phyloP scores from a whole-genome alignment of 2,797 vertebrate species.

The Natrix natrix region DNA sequence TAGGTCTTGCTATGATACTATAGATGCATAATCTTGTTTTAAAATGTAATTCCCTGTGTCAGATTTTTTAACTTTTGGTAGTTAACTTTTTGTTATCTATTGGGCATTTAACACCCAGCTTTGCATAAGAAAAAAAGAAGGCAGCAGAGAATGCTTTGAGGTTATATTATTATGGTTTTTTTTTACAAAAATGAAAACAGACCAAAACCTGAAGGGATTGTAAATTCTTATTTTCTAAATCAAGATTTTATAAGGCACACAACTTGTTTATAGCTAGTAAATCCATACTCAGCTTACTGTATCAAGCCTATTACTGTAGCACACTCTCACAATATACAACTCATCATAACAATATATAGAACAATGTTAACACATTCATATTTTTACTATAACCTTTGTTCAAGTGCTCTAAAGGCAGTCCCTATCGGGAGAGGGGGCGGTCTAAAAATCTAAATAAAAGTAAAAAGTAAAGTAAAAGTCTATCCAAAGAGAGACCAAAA shows the following conservation, averaged over 20 bases:
- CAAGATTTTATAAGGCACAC: background rate
- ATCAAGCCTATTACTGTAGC: background rate
- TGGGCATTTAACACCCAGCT: background rate
- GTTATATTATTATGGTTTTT: background rate
- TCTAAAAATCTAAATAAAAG: too few relatives aligned
- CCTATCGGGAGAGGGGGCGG: too few relatives aligned
- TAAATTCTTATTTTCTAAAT: conserved; percentile 1
- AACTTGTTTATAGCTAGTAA: background rate
- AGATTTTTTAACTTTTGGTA: background rate
- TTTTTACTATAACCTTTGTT: background rate
- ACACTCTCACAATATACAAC: background rate
- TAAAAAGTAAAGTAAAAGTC: background rate
- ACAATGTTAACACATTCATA: background rate
- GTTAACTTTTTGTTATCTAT: background rate
- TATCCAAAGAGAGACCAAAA: background rate
- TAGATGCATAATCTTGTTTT: background rate
- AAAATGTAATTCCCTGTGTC: background rate
- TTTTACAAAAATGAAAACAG: background rate
- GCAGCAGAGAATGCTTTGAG: background rate
- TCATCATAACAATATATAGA: background rate
- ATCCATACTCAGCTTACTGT: background rate
- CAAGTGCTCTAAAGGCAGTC: background rate
- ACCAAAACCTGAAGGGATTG: background rate
- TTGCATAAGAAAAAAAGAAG: background rate
- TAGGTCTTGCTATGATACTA: background rate